These are phyloP conservation scores for Drosophila fulvimacula DNA, from an alignment of 2,888 invertebrate species.

Conservation along the genomic window DNA sequence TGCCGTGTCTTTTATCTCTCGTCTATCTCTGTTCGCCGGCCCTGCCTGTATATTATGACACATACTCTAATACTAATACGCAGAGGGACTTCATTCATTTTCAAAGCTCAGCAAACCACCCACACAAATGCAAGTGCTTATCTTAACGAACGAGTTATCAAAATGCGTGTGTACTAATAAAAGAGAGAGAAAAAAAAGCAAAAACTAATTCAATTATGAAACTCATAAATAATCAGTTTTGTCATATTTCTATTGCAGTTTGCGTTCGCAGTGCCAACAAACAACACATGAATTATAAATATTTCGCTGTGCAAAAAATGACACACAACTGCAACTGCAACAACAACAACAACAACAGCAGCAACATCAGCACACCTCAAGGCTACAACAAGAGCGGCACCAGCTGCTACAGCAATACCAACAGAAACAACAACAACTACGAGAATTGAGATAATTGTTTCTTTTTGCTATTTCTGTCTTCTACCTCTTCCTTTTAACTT, in stretches of 20 bases:
- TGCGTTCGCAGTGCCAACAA: slow-evolving; percentile 41
- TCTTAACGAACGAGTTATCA: slow-evolving; percentile 53
- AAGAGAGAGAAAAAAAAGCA: slow-evolving; percentile 16
- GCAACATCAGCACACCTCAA: slow-evolving; percentile 38
- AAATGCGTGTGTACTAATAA: slow-evolving; percentile 42
- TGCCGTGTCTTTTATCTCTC: slow-evolving; percentile 19
- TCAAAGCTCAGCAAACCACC: slow-evolving; percentile 43
- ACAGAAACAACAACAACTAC: slow-evolving; percentile 27
- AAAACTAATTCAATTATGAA: slow-evolving; percentile 53
- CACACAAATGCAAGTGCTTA: slow-evolving; percentile 46
- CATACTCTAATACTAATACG: slow-evolving; percentile 29
- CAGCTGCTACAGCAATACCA: slow-evolving; percentile 37
- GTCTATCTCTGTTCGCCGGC: slow-evolving; percentile 48
- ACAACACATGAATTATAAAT: slow-evolving; percentile 55
- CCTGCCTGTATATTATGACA: slow-evolving; percentile 31
- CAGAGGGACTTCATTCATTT: slow-evolving; percentile 52
- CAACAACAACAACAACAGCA: slow-evolving; percentile 35
- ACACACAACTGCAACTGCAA: slow-evolving; percentile 56
- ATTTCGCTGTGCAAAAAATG: slow-evolving; percentile 64
- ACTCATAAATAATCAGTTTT: slow-evolving; percentile 63
- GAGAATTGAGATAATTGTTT: slow-evolving; percentile 42
- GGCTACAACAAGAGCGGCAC: slow-evolving; percentile 43
- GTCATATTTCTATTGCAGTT: slow-evolving; percentile 62
- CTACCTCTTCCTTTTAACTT: slow-evolving; percentile 32
- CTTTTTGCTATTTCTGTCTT: slow-evolving; percentile 29